A percentile compares a stretch with the other conserved stretches of the same genome.
These are phyloP conservation scores for Rhingia campestris DNA, from an alignment of 2,888 invertebrate genomes.

Conservation along the genomic window DNA sequence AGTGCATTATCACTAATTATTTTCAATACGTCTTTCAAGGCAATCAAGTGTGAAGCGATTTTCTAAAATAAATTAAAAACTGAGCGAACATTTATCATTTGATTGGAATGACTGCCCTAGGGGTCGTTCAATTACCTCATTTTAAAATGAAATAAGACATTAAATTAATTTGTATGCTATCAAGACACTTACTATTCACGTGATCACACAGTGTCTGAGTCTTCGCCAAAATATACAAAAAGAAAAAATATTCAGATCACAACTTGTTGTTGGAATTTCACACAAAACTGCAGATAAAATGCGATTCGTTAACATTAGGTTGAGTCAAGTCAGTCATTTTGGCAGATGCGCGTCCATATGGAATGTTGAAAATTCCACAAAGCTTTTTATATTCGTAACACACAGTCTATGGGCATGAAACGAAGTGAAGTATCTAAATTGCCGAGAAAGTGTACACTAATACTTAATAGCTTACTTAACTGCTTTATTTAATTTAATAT, in stretches of 20 bases:
- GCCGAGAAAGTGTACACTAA: background rate
- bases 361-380: background rate
- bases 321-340: background rate
- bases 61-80: no score
- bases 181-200: background rate
- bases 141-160: no score
- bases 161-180: background rate
- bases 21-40: no score
- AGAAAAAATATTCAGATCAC: background rate
- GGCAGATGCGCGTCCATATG: background rate
- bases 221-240: background rate
- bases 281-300: background rate
- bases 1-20: no score
- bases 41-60: no score
- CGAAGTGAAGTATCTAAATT: background rate
- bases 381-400: background rate
- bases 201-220: background rate
- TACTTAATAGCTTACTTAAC: background rate
- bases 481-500: no score
- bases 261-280: background rate
- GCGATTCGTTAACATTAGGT: background rate
- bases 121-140: no score
- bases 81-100: no score
- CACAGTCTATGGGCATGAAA: background rate
- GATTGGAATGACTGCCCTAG: no score